Evolutionary conservation across 92 coral and sea anemone genomes (phyloP), one percentile per base, ranked within the genome.

Genomic region (Galaxea fascicularis): DNA sequence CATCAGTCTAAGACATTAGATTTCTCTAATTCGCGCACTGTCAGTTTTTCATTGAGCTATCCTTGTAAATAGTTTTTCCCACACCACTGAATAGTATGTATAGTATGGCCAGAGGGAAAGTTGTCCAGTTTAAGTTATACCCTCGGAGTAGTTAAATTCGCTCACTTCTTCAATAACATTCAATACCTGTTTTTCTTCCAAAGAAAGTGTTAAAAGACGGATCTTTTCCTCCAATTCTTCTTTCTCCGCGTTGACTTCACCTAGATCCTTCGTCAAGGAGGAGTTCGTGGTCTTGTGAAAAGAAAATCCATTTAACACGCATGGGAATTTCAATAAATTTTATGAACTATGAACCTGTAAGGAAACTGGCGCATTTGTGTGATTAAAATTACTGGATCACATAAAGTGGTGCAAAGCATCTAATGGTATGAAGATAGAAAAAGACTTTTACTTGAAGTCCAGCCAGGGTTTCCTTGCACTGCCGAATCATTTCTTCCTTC

Each of bases 111-210:
- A 31, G 21, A 49, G 18, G 49, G 28, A 35, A 35, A 35, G 41
- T 35, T 35, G 41, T 35, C 6, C 6, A 35, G 6, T 35, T 35
- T 35, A 35, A 35, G 41, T 6, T 6, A 6, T 35, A 2, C 41
- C 41, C 41, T 35, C 41, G 41, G 6, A 35, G 41, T 2, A 2
- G 6, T 35, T 35, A 35, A 35, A 35, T 35, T 35, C 2, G 6
- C n/a, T n/a, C n/a, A n/a, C n/a, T n/a, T n/a, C 20, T 8, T 60
- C 58, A 18, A 30, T 30, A 59, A 8, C 4, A 8, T 0, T 45
- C 13, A 30, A 53, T 29, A 91, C 95, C 92, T 91, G 84, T 28
- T 91, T 91, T 72, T 85, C 92, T 35, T 82, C 82, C 3, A 72
- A 65, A 29, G 73, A 35, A 65, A 75, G 77, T 10, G 87, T 75